Base-by-base conservation (phyloP, 1,140 invertebrate species). In the Penaeus chinensis region DNA sequence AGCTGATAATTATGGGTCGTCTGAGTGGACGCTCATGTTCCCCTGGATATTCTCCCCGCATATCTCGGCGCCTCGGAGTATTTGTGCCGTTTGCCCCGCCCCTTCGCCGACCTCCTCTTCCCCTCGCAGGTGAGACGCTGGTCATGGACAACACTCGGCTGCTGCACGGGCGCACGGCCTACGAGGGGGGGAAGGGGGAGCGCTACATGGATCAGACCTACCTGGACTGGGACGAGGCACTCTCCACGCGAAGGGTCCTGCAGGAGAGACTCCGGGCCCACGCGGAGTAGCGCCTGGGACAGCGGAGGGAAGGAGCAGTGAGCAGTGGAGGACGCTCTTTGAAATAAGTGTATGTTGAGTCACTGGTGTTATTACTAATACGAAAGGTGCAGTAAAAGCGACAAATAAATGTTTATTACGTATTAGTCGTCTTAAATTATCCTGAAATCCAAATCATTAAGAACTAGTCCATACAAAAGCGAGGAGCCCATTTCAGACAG, bases 71-170 rank as follows among this genome's bases (percentile, higher is more conserved):
- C 71, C 18, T n/a, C 18, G 18, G 18, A 27, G n/a, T 10, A 19
- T 19, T 78, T 18, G 20, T 54, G 22, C 4, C 32, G 66, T 71
- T 69, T 8, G 22, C 27, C 19, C 11, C 24, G 76, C 24, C 10
- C n/a, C 27, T 78, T 42, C 18, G 10, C 76, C 42, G 10, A 20
- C 18, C 37, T 42, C 37, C 37, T 42, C 42, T 78, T 24, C 76
- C 18, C 60, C 42, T 24, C 62, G 27, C 78, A 87, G 85, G 85
- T 10, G 85, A 87, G 79, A 87, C 60, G 62, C 65, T 87, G 65
- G 85, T 87, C n/a, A 87, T 87, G 85, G 85, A 87, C 66, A 87
- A 87, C 63, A 87, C 85, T 19, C 63, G 85, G 7, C 85, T 87
- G 37, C 78, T 87, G 32, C 85, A 87, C 42, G 85, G 85, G 20